A percentile compares a stretch with the other conserved stretches of the same genome.
phyloP scores from a whole-genome alignment of 2,113 vertebrate genomes.

The Pyxicephalus adspersus region DNA sequence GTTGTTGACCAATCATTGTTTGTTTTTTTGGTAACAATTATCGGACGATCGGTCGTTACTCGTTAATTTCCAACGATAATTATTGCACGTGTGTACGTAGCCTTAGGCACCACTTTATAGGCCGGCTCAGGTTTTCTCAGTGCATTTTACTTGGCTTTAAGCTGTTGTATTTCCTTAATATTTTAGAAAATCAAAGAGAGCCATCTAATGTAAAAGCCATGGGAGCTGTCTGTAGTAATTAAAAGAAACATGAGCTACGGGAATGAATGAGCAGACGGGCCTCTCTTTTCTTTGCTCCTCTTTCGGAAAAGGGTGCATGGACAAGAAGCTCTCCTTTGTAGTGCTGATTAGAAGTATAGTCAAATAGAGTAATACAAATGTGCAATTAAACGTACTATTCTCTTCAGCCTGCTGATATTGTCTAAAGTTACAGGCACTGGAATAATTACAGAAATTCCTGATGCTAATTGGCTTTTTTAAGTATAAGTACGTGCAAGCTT shows the following conservation, averaged over 20 bases:
- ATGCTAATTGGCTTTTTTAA: constrained; percentile 63
- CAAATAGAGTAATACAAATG: constrained; percentile 49
- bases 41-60: too few species aligned
- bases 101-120: too few species aligned
- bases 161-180: constrained; percentile 44
- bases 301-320: constrained; percentile 46
- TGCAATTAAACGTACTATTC: constrained; percentile 58
- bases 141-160: constrained; percentile 27
- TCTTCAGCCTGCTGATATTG: constrained; percentile 59
- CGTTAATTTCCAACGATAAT: too few species aligned
- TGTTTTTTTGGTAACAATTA: too few species aligned
- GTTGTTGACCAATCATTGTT: too few species aligned
- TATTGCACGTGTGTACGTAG: too few species aligned
- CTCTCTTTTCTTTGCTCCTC: constrained; percentile 1
- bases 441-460: constrained; percentile 60
- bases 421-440: constrained; percentile 59
- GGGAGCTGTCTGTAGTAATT: constrained; percentile 35
- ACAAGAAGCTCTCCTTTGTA: constrained; percentile 60
- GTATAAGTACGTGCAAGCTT: constrained; percentile 66
- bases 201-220: constrained; percentile 9
- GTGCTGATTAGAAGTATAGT: constrained; percentile 32
- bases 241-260: constrained; percentile 46
- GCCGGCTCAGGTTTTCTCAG: neutral
- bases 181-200: constrained; percentile 33
- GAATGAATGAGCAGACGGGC: constrained; percentile 22